Conservation (phyloP, 2,888 invertebrate genomes). For the Neria commutata region DNA sequence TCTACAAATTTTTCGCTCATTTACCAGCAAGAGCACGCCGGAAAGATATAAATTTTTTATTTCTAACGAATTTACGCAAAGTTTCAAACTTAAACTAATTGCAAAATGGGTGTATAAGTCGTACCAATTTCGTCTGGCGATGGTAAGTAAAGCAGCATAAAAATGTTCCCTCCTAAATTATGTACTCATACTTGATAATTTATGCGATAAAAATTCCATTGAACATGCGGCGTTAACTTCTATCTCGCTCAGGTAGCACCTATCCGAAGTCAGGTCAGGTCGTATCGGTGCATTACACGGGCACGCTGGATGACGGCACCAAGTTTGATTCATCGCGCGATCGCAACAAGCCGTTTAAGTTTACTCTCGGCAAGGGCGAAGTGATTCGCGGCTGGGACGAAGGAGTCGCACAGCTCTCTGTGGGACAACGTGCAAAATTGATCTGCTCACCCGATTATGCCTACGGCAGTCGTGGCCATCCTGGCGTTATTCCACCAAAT, state of each 20-base stretch:
- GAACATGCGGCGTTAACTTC: no score
- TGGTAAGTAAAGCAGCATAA: constrained; percentile 68
- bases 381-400: constrained; percentile 98
- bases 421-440: constrained; percentile 91
- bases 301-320: constrained; percentile 85
- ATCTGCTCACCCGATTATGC: constrained; percentile 95
- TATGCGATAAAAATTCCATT: no score
- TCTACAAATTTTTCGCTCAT: not conserved
- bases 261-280: constrained; percentile 94
- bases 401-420: constrained; percentile 89
- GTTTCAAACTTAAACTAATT: no score
- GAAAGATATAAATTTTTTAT: constrained; percentile 19
- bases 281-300: constrained; percentile 96
- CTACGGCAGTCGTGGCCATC: constrained; percentile 92
- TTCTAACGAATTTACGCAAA: constrained; percentile 11
- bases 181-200: no score
- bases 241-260: constrained; percentile 72
- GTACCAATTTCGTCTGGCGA: constrained; percentile 82
- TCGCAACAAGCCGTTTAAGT: constrained; percentile 92
- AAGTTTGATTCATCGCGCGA: constrained; percentile 98
- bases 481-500: constrained; percentile 95
- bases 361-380: constrained; percentile 92
- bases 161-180: no score
- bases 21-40: no score
- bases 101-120: constrained; percentile 84